Evolutionary conservation across 2,113 vertebrate genomes (phyloP).

Genomic region (Dendrocopos noguchii): DNA sequence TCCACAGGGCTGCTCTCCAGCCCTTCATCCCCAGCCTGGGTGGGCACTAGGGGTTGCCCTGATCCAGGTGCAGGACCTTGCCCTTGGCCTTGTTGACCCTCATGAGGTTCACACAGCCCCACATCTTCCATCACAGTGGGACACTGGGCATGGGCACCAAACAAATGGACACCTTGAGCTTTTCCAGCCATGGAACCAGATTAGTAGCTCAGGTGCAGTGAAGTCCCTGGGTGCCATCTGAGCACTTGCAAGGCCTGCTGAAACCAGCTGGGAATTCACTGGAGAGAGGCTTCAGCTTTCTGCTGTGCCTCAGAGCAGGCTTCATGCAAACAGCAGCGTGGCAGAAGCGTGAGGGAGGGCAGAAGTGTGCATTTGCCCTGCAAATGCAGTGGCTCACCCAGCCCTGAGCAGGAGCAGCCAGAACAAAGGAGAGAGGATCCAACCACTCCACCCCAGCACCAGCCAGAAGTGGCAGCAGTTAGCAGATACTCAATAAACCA

Average conservation of each 20-base stretch:
- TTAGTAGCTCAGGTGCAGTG: not conserved
- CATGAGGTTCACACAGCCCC: not conserved
- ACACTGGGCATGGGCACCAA: not conserved
- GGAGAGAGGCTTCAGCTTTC: not conserved
- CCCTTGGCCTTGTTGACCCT: not conserved
- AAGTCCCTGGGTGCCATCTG: not conserved
- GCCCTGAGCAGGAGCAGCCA: not conserved
- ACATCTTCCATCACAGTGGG: not conserved
- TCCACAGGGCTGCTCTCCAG: not conserved
- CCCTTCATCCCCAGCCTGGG: not conserved
- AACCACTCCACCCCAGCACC: not conserved
- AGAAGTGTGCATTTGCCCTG: no score
- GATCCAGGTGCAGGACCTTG: not conserved
- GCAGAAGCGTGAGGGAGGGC: not conserved
- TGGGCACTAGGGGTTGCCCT: not conserved
- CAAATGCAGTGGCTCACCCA: not conserved
- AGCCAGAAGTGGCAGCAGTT: not conserved
- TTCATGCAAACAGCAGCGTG: not conserved
- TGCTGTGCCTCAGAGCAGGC: not conserved
- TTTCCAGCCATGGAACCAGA: not conserved
- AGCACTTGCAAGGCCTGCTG: not conserved
- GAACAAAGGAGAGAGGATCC: not conserved
- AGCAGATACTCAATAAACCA: not conserved
- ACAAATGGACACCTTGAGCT: not conserved
- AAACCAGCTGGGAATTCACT: not conserved